Evolutionary conservation across 1,140 invertebrate genomes (phyloP).

Genomic region (Apocrypta bakeri): DNA sequence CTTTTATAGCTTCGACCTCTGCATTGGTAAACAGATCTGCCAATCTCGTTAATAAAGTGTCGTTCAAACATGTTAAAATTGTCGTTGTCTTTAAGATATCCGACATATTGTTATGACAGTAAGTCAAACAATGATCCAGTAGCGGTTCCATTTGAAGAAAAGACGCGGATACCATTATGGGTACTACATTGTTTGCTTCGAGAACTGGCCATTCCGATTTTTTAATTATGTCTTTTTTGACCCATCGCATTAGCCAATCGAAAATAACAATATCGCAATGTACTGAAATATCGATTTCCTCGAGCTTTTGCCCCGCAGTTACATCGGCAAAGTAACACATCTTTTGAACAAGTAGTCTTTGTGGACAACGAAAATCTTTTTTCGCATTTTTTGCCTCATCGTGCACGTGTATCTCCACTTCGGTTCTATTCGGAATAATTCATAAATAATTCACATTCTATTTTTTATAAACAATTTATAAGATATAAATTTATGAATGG

Average conservation of each 20-base stretch:
- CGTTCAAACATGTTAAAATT: slow-evolving; percentile 84
- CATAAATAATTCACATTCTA: too few relatives aligned
- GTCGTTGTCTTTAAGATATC: slow-evolving; percentile 86
- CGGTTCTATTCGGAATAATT: slow-evolving; percentile 75
- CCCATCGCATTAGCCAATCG: slow-evolving; percentile 97
- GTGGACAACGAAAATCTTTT: slow-evolving; percentile 90
- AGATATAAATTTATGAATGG: not conserved
- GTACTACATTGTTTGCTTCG: slow-evolving; percentile 90
- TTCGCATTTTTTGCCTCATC: slow-evolving; percentile 91
- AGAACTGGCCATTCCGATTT: slow-evolving; percentile 82
- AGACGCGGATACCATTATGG: slow-evolving; percentile 93
- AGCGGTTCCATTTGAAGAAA: slow-evolving; percentile 95
- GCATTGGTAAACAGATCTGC: slow-evolving; percentile 87
- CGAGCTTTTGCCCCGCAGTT: slow-evolving; percentile 87
- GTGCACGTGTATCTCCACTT: slow-evolving; percentile 91
- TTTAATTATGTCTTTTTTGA: slow-evolving; percentile 82
- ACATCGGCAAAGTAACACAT: slow-evolving; percentile 97
- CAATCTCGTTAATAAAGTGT: slow-evolving; percentile 83
- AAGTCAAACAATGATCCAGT: slow-evolving; percentile 86
- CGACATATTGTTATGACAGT: slow-evolving; percentile 86
- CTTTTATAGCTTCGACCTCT: slow-evolving; percentile 84
- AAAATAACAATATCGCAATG: slow-evolving; percentile 95
- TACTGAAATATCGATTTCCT: slow-evolving; percentile 96
- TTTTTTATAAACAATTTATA: not conserved
- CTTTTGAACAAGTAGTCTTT: slow-evolving; percentile 88